These are phyloP conservation scores for Rhopalosiphum maidis DNA, from an alignment of 1,140 invertebrate genomes.

Conservation along the genomic window DNA sequence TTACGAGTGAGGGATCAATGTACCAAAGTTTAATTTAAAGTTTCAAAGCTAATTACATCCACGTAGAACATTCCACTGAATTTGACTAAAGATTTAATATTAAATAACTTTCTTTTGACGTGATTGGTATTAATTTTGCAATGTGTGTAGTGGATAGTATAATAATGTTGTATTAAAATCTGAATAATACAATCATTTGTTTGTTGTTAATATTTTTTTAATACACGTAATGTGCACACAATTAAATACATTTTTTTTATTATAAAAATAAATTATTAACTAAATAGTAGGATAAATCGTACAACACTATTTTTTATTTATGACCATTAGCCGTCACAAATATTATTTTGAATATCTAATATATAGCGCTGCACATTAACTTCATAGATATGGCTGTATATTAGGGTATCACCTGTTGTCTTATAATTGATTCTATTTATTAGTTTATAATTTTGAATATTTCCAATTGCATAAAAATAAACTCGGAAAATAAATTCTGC, in stretches of 20 bases:
- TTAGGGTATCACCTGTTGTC: background rate
- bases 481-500: background rate
- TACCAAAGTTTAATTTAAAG: background rate
- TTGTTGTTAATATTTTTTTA: background rate
- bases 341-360: background rate
- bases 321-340: background rate
- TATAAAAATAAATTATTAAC: background rate
- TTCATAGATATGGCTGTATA: background rate
- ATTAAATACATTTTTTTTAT: background rate
- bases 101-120: background rate
- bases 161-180: background rate
- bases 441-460: background rate
- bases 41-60: conserved; percentile 11
- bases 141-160: background rate
- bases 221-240: background rate
- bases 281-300: background rate
- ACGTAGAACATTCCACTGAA: background rate
- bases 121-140: background rate
- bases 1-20: background rate
- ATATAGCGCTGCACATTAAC: background rate
- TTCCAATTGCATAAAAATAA: background rate
- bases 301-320: background rate
- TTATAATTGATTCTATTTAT: no score
- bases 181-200: background rate
- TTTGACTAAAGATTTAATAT: background rate